Evolutionary conservation across 2,888 invertebrate species (phyloP).

Genomic region (Melanchra persicariae): DNA sequence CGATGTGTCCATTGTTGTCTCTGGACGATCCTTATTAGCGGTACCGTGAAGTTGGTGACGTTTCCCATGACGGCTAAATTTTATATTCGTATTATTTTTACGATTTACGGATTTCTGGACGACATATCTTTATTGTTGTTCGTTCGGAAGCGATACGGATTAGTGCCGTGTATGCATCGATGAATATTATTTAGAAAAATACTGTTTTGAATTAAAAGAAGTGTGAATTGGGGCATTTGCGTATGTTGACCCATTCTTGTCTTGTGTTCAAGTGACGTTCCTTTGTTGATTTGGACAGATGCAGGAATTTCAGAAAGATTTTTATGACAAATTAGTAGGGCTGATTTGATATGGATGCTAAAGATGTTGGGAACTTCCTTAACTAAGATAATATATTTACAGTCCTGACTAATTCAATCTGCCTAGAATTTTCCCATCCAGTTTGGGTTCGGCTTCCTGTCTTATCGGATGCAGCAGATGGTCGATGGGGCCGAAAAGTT

Average conservation of each 20-base stretch:
- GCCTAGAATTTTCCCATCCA: too few species aligned
- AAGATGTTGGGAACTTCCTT: neutral
- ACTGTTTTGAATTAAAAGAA: conserved; percentile 43
- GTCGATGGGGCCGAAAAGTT: too few species aligned
- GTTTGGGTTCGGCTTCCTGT: too few species aligned
- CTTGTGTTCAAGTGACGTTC: conserved; percentile 11
- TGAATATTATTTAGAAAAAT: conserved; percentile 68
- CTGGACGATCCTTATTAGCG: conserved; percentile 84
- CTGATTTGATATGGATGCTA: conserved; percentile 17
- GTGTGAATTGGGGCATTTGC: conserved; percentile 57
- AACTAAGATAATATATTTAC: neutral
- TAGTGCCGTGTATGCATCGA: conserved; percentile 81
- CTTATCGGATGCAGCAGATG: too few species aligned
- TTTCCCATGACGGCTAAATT: conserved; percentile 90
- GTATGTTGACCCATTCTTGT: conserved; percentile 43
- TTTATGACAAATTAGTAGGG: conserved; percentile 16
- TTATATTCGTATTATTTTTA: conserved; percentile 80
- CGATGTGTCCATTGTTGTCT: conserved; percentile 81
- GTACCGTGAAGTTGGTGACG: conserved; percentile 84
- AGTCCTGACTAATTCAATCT: neutral
- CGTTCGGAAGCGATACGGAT: conserved; percentile 85
- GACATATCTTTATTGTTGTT: conserved; percentile 78
- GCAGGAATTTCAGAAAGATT: conserved; percentile 8
- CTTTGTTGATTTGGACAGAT: conserved; percentile 37
- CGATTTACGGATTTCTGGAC: conserved; percentile 76